A percentile compares a stretch with the other conserved stretches of the same genome.
phyloP scores from a whole-genome alignment of 2,113 vertebrate species.

The Cyphomyrus discorhynchus region DNA sequence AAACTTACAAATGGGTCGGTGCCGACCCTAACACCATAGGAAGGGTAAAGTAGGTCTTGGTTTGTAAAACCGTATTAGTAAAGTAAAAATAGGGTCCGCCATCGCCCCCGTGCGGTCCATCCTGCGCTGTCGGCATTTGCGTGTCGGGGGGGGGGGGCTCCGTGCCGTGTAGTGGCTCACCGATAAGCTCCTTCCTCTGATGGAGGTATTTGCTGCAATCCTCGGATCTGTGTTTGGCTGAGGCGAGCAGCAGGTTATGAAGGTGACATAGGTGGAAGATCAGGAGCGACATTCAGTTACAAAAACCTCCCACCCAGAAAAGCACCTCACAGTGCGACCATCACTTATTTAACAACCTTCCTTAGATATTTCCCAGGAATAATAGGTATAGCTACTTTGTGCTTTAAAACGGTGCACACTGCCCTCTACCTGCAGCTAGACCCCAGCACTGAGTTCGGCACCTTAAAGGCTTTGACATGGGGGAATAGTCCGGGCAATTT shows the following conservation, averaged over 20 bases:
- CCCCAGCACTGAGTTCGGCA: background rate
- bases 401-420: background rate
- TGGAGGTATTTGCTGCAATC: constrained; percentile 8
- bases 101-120: background rate
- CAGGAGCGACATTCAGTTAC: background rate
- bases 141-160: background rate
- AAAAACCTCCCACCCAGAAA: background rate
- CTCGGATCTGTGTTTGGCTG: background rate
- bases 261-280: background rate
- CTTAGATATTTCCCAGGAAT: background rate
- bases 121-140: background rate
- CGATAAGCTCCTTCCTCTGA: background rate
- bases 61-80: background rate
- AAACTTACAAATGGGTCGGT: too few relatives aligned
- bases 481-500: background rate
- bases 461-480: background rate
- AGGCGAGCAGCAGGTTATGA: background rate
- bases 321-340: background rate
- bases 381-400: background rate
- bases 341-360: background rate
- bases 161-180: background rate
- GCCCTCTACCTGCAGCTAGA: background rate
- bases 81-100: background rate
- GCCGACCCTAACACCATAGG: too few relatives aligned
- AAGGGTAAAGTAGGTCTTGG: background rate